phyloP scores from a whole-genome alignment of 2,113 vertebrate genomes.

The Phalacrocorax pelagicus region DNA sequence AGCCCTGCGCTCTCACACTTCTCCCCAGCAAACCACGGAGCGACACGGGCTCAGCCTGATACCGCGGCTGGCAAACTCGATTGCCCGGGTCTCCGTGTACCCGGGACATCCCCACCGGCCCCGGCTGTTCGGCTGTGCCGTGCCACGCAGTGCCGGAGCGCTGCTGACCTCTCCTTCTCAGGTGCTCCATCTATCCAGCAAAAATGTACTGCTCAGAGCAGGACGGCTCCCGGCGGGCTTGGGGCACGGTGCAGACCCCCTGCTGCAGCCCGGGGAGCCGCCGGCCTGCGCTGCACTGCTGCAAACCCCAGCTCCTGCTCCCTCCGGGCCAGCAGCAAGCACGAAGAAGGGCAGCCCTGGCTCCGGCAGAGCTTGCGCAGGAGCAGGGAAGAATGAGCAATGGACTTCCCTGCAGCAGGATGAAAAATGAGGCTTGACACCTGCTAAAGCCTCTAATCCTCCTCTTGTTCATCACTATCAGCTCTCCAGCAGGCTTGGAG shows the following conservation, averaged over 20 bases:
- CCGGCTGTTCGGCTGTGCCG: neutral
- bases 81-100: fast-evolving
- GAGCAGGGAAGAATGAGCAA: neutral
- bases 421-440: neutral
- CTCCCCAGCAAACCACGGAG: fast-evolving
- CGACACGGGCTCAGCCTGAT: fast-evolving
- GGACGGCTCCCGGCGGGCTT: fast-evolving
- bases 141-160: fast-evolving
- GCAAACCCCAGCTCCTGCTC: neutral
- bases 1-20: neutral
- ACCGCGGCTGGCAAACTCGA: fast-evolving
- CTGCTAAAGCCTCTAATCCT: neutral
- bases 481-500: neutral
- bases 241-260: neutral
- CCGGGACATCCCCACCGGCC: neutral
- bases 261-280: neutral
- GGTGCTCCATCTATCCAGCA: neutral
- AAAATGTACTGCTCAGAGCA: fast-evolving
- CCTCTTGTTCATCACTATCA: neutral
- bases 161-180: neutral
- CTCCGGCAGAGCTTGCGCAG: fast-evolving
- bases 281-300: neutral
- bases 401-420: neutral
- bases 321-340: neutral
- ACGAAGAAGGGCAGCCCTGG: neutral